These are phyloP conservation scores for Macropodus opercularis DNA, from an alignment of 2,797 vertebrate genomes.

Conservation along the genomic window DNA sequence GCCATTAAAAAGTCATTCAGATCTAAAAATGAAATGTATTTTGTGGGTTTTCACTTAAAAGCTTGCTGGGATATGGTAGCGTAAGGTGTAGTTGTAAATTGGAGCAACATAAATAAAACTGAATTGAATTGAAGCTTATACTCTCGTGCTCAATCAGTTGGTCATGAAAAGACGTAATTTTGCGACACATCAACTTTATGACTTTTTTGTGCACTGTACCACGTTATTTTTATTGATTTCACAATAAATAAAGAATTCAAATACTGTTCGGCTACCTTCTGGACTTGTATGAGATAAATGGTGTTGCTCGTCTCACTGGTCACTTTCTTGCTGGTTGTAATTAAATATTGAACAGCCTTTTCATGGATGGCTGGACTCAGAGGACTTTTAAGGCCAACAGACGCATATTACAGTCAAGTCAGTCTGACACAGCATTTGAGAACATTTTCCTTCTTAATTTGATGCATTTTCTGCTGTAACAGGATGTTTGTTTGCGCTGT, in stretches of 20 bases:
- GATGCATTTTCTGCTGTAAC: conserved; percentile 20
- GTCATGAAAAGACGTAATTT: no score
- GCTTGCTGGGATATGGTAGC: no score
- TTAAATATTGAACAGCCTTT: conserved; percentile 69
- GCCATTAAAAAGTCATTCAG: no score
- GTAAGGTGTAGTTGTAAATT: no score
- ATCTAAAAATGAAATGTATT: no score
- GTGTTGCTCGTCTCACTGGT: conserved; percentile 47
- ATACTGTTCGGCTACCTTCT: conserved; percentile 18
- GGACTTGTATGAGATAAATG: conserved; percentile 34
- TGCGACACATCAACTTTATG: no score
- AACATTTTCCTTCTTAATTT: conserved; percentile 19
- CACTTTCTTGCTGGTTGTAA: conserved; percentile 50
- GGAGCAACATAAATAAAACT: no score
- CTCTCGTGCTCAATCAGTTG: no score
- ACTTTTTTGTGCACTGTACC: no score
- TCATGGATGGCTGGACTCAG: conserved; percentile 51
- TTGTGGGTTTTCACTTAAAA: no score
- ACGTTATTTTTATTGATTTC: conserved; percentile 10
- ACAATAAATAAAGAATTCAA: conserved; percentile 27
- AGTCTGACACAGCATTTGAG: conserved; percentile 23
- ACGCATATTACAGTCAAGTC: conserved; percentile 20
- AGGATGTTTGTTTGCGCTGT: conserved; percentile 7
- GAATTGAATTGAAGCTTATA: no score
- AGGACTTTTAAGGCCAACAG: conserved; percentile 21